Percentiles rank a stretch among this genome's conserved stretches.
phyloP scores from a whole-genome alignment of 1,140 invertebrate genomes.

The Archivesica marissinica region DNA sequence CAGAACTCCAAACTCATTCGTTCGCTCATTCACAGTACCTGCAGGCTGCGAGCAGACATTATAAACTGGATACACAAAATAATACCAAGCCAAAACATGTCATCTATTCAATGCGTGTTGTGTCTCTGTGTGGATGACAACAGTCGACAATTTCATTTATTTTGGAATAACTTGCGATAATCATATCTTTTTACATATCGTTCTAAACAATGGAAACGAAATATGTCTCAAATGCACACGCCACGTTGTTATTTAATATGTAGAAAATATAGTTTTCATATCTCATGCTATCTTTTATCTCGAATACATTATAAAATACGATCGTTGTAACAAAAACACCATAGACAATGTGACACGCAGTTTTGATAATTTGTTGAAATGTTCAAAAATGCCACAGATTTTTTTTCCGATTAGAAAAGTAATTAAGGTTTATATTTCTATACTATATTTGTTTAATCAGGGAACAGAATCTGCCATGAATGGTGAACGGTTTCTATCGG shows the following conservation, averaged over 20 bases:
- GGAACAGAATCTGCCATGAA: neutral
- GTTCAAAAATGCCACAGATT: conserved; percentile 10
- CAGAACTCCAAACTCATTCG: too few species aligned
- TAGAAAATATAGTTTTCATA: neutral
- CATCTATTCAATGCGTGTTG: too few species aligned
- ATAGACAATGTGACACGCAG: neutral
- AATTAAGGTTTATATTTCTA: conserved; percentile 5
- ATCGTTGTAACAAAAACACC: neutral
- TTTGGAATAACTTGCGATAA: neutral
- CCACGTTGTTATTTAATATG: conserved; percentile 18
- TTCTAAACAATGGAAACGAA: neutral
- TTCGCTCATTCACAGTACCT: too few species aligned
- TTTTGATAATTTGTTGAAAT: conserved; percentile 27
- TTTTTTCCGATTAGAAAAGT: neutral
- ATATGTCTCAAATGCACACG: neutral
- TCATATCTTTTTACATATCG: neutral
- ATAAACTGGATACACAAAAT: too few species aligned
- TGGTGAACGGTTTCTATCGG: neutral
- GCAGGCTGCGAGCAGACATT: too few species aligned
- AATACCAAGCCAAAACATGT: too few species aligned
- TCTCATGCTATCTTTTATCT: neutral
- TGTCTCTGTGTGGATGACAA: too few species aligned
- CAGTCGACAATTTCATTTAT: conserved; percentile 6
- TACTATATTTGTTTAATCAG: neutral
- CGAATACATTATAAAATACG: neutral